Evolutionary conservation across 2,888 invertebrate species (phyloP).

Genomic region (Auanema sp.): DNA sequence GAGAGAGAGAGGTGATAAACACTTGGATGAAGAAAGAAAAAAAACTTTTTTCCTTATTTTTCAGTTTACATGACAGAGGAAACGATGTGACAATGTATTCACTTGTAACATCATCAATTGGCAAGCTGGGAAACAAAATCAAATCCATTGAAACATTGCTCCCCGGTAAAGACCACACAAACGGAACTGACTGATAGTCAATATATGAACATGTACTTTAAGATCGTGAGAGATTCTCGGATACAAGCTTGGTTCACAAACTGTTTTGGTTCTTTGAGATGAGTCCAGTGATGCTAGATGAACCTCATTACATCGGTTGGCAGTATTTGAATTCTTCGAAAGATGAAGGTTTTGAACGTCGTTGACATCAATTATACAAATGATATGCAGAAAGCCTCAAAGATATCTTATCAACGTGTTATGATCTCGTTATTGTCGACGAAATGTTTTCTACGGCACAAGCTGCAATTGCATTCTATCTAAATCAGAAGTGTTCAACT

Average conservation of each 20-base stretch:
- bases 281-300: slow-evolving; percentile 13
- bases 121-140: slow-evolving; percentile 17
- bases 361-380: background rate
- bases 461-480: slow-evolving; percentile 29
- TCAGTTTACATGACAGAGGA: slow-evolving; percentile 31
- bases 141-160: slow-evolving; percentile 11
- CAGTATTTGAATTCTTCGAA: slow-evolving; percentile 13
- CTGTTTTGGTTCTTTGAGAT: slow-evolving; percentile 33
- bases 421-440: slow-evolving; percentile 30
- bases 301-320: slow-evolving; percentile 13
- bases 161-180: slow-evolving; percentile 5
- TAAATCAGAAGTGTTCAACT: slow-evolving; percentile 24
- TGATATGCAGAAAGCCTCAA: slow-evolving; percentile 11
- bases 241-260: slow-evolving; percentile 11
- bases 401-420: slow-evolving; percentile 22
- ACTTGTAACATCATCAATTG: slow-evolving; percentile 16
- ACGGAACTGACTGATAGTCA: slow-evolving; percentile 1
- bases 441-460: slow-evolving; percentile 33
- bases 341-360: background rate
- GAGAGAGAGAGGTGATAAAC: slow-evolving; percentile 2
- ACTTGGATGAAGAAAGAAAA: background rate
- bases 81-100: slow-evolving; percentile 41
- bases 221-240: background rate
- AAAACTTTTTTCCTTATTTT: slow-evolving; percentile 10
- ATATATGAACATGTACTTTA: background rate